These are phyloP conservation scores for Lamprotornis superbus DNA, from an alignment of 2,113 vertebrate species.

Conservation along the genomic window DNA sequence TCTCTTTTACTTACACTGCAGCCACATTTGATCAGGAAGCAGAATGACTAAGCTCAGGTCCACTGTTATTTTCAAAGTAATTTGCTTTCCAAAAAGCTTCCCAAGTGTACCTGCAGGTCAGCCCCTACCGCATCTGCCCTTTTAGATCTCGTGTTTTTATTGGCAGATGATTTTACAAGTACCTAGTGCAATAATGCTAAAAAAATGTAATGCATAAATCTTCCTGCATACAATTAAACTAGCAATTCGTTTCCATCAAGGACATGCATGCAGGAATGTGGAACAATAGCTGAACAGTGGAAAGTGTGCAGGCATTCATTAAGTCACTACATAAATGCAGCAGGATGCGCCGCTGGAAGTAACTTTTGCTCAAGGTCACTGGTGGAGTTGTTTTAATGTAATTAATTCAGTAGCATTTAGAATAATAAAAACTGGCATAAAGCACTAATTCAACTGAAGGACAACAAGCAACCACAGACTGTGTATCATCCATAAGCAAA, in stretches of 20 bases:
- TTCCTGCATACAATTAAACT: not conserved
- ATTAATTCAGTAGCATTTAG: not conserved
- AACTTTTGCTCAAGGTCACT: constrained; percentile 30
- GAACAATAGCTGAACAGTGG: not conserved
- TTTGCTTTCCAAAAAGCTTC: not conserved
- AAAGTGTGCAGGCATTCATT: not conserved
- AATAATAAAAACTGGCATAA: not conserved
- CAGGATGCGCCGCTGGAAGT: not conserved
- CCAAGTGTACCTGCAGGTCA: not conserved
- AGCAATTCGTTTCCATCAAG: not conserved
- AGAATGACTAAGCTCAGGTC: not conserved
- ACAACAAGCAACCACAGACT: not conserved
- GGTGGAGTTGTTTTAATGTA: not conserved
- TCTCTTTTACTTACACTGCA: not conserved
- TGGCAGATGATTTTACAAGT: not conserved
- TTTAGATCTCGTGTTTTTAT: not conserved
- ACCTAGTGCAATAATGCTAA: not conserved
- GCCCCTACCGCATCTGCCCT: not conserved
- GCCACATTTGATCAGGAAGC: not conserved
- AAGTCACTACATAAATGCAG: not conserved
- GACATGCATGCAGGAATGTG: not conserved
- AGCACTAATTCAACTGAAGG: not conserved
- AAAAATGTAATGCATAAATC: not conserved
- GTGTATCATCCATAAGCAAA: not conserved
- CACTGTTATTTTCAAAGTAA: not conserved